Base-by-base conservation (phyloP, 1,140 invertebrate genomes). In the Eumaeus atala region DNA sequence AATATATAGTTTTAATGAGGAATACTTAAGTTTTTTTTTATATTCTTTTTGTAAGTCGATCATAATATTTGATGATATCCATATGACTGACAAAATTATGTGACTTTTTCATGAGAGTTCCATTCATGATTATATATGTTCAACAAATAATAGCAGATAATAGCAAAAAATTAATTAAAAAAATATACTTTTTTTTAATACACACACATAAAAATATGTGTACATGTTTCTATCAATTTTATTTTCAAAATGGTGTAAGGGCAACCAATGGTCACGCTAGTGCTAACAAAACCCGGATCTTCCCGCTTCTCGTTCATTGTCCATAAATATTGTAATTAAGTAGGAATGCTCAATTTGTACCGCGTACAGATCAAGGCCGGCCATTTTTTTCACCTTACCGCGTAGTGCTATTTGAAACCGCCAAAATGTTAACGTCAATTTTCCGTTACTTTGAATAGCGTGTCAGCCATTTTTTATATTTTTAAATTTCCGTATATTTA, bases 221-320 rank as follows among this genome's bases (percentile, higher is more conserved):
- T n/a, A n/a, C n/a, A n/a, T n/a, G n/a, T n/a, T 44, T 16, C 12
- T 6, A 16, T 16, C 14, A 44, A 44, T 1, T 40, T n/a, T 40
- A 40, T 12, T 40, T 40, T 40, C 6, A 40, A 40, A 44, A 44
- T 44, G 16, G 6, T 9, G 40, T 9, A 16, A 44, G 2, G 6
- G 21, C 6, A 6, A 6, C 21, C 21, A 28, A 42, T 16, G 17
- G 40, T 7, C 40, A 44, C 8, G 40, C 14, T 44, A 28, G 40
- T 44, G 1, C n/a, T 37, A 37, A n/a, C n/a, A 44, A 44, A 44
- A 44, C 40, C 40, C 40, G 40, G 40, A 44, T 44, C 40, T 44
- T 44, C 40, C 40, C 40, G 12, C 40, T 44, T 44, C n/a, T 44
- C 6, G 6, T 28, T 6, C 21, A 28, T 28, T 28, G 21, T 28